phyloP scores from a whole-genome alignment of 2,888 invertebrate genomes.

The Epirrhoe tristata region DNA sequence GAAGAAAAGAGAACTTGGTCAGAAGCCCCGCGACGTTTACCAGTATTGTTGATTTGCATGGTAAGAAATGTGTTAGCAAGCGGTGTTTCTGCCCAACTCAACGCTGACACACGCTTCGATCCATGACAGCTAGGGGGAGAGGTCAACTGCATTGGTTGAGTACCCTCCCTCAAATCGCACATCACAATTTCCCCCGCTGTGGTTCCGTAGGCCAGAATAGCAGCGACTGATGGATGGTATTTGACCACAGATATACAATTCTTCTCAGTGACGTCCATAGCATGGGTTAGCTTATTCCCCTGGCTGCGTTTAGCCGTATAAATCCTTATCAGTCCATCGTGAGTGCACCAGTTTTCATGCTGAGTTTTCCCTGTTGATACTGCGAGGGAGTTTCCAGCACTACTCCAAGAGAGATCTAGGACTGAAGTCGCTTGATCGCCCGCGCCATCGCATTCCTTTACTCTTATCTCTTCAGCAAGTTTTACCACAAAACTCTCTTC shows the following conservation, averaged over 20 bases:
- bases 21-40: constrained; percentile 65
- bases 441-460: constrained; percentile 56
- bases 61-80: constrained; percentile 63
- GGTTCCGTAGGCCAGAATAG: constrained; percentile 72
- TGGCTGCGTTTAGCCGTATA: constrained; percentile 70
- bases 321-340: constrained; percentile 68
- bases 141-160: constrained; percentile 57
- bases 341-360: constrained; percentile 74
- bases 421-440: constrained; percentile 66
- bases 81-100: constrained; percentile 68
- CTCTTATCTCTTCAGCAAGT: constrained; percentile 65
- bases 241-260: constrained; percentile 68
- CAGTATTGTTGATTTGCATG: constrained; percentile 65
- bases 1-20: constrained; percentile 66
- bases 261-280: constrained; percentile 68
- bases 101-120: constrained; percentile 59
- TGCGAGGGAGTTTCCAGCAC: constrained; percentile 70
- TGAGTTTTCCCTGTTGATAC: constrained; percentile 65
- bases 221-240: constrained; percentile 66
- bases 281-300: constrained; percentile 75
- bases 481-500: constrained; percentile 65
- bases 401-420: constrained; percentile 69
- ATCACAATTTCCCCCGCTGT: constrained; percentile 71
- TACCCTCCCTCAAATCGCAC: constrained; percentile 58
- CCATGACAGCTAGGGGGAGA: constrained; percentile 69